Evolutionary conservation across 1,140 invertebrate genomes (phyloP), one percentile per base, ranked within the genome.

Genomic region (Psix sp.): DNA sequence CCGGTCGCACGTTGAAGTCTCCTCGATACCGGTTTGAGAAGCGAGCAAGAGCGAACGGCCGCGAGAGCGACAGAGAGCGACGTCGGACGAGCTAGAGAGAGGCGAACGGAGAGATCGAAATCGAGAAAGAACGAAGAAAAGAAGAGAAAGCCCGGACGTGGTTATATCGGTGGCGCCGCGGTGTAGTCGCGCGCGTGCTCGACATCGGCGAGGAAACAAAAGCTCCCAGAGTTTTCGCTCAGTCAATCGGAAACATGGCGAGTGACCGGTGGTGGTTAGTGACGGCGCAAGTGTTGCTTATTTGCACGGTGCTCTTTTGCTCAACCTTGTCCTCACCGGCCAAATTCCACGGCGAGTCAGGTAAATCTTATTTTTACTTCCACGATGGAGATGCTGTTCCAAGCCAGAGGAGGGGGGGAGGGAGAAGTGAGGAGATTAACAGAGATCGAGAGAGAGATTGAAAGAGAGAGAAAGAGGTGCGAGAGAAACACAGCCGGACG

Each of bases 181-280:
- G 24, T 48, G 24, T 51, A 43, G 15, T 67, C 35, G 52, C 31
- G 48, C 33, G 36, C 14, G 0, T 21, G 49, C 42, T 45, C 48
- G 33, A 17, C 43, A 42, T n/a, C n/a, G n/a, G 26, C 51, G 38
- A 11, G 17, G 46, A 36, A 29, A 40, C 33, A 42, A 49, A 62
- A 62, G 38, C 18, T 6, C 24, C n/a, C n/a, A n/a, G n/a, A n/a
- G n/a, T n/a, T n/a, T n/a, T n/a, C n/a, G n/a, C n/a, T n/a, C n/a
- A n/a, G n/a, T n/a, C n/a, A n/a, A n/a, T n/a, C 42, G 7, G 24
- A 57, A 63, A 63, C 51, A 72, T 72, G 67, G 67, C 67, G 67
- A 72, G 67, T 72, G 67, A 72, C 63, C 59, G 67, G 57, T 63
- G 49, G 57, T 72, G 67, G 67, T 63, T 72, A 57, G 67, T 72